Base-by-base conservation (phyloP, 92 coral and sea anemone species). In the Paramuricea clavata region DNA sequence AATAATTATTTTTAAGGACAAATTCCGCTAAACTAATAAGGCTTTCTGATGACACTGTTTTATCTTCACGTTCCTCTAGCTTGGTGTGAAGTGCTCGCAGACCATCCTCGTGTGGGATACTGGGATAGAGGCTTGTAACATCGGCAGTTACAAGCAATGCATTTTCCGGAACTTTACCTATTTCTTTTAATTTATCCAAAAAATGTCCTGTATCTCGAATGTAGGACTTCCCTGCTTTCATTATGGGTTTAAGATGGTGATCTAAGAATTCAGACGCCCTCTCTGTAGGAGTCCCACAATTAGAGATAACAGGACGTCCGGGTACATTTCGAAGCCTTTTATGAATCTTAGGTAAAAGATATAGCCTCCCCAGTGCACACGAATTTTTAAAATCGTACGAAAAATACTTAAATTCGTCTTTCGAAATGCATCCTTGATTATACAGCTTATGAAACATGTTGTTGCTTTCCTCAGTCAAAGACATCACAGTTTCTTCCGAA, bases 201-300 rank as follows among this genome's bases (percentile, higher is more conserved):
- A 16, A 57, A 16, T 64, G 72, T 26, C 72, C 72, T 16, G 72
- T 64, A 32, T 64, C 72, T 16, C 21, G 6, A 64, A 64, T 32
- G 39, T 64, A 64, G 15, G 32, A 64, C 21, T 25, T 64, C 15
- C 72, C 34, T 2, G 33, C 19, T 32, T 25, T 64, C 72, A 64
- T 64, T 3, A 64, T 32, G 15, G 72, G 72, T 16, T 64, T 12
- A 12, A 64, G 39, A 64, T 64, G 72, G 72, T 64, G 19, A 26
- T 64, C 72, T 7, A 64, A 32, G 21, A 64, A 64, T 26, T 64
- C 72, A 19, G 76, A 69, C 1, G n/a, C 76, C 43, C 27, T 69
- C 26, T 69, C 76, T 17, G 16, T 69, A 10, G 76, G 76, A 26
- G 76, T 69, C 25, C 76, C 76, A 69, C 76, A 69, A 32, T 69